A percentile compares a stretch with the other conserved stretches of the same genome.
phyloP scores from a whole-genome alignment of 2,888 invertebrate genomes.

The Alitta virens region DNA sequence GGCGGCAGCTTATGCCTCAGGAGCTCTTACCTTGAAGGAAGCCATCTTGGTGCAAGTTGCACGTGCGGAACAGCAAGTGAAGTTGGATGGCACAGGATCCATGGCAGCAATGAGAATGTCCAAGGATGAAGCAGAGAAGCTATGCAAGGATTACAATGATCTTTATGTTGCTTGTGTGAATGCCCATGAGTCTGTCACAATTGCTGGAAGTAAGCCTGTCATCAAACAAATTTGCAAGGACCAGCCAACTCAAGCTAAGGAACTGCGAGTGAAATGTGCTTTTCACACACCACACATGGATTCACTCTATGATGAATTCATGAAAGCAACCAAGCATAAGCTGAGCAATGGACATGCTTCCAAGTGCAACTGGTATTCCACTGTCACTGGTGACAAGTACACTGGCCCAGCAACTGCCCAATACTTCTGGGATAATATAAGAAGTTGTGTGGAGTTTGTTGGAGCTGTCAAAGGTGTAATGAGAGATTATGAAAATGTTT shows the following conservation, averaged over 20 bases:
- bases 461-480: conserved; percentile 13
- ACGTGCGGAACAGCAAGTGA: conserved; percentile 10
- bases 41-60: conserved; percentile 8
- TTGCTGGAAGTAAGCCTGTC: conserved; percentile 18
- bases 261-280: conserved; percentile 20
- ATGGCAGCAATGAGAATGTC: conserved; percentile 23
- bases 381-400: conserved; percentile 11
- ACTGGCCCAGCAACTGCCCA: not conserved
- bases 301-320: conserved; percentile 12
- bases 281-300: conserved; percentile 22
- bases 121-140: conserved; percentile 12
- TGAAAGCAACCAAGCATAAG: conserved; percentile 11
- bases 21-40: conserved; percentile 18
- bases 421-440: conserved; percentile 24
- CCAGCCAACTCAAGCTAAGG: conserved; percentile 17
- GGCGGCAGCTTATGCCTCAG: conserved; percentile 16
- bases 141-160: conserved; percentile 10
- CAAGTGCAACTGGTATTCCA: conserved; percentile 7
- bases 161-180: conserved; percentile 25
- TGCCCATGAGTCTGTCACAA: conserved; percentile 16
- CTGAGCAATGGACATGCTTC: not conserved
- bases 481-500: conserved; percentile 14
- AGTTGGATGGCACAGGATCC: conserved; percentile 20
- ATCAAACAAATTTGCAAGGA: conserved; percentile 12
- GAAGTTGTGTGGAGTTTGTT: conserved; percentile 15